A percentile compares a stretch with the other conserved stretches of the same genome.
Conservation (phyloP, 2,113 vertebrate species). For the Salvelinus alpinus region DNA sequence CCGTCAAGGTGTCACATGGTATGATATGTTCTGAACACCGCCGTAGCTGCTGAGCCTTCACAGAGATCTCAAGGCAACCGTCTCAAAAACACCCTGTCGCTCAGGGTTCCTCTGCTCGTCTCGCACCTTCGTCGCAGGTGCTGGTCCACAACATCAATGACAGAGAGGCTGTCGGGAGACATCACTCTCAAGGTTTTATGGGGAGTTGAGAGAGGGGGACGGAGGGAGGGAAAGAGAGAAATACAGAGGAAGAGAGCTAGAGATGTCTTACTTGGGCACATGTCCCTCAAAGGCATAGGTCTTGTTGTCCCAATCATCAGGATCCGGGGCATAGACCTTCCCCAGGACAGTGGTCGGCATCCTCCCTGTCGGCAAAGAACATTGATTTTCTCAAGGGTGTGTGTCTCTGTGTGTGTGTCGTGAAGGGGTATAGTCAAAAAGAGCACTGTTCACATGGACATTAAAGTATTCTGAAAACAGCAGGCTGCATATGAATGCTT, state of each 20-base stretch:
- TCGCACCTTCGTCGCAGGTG: not conserved
- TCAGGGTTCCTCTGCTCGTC: not conserved
- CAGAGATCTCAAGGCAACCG: slow-evolving; percentile 9
- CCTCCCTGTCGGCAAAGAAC: slow-evolving; percentile 71
- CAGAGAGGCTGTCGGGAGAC: not conserved
- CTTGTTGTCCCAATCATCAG: slow-evolving; percentile 92
- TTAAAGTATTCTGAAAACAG: not conserved
- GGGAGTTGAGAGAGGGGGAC: not conserved
- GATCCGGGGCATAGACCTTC: slow-evolving; percentile 85
- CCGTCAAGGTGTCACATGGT: not conserved
- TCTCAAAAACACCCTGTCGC: slow-evolving; percentile 9
- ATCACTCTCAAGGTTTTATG: not conserved
- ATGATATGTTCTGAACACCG: not conserved
- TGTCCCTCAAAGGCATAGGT: slow-evolving; percentile 85
- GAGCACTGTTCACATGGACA: not conserved
- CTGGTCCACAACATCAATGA: slow-evolving; percentile 2
- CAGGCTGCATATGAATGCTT: not conserved
- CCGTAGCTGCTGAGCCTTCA: not conserved
- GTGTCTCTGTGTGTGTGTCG: not conserved
- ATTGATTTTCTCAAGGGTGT: slow-evolving; percentile 1
- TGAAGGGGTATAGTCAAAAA: not conserved
- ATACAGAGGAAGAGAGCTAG: not conserved
- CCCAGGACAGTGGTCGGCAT: slow-evolving; percentile 82
- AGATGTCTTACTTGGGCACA: slow-evolving; percentile 77
- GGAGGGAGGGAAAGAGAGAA: not conserved